phyloP scores from a whole-genome alignment of 2,797 vertebrate genomes.

The Echiichthys vipera region DNA sequence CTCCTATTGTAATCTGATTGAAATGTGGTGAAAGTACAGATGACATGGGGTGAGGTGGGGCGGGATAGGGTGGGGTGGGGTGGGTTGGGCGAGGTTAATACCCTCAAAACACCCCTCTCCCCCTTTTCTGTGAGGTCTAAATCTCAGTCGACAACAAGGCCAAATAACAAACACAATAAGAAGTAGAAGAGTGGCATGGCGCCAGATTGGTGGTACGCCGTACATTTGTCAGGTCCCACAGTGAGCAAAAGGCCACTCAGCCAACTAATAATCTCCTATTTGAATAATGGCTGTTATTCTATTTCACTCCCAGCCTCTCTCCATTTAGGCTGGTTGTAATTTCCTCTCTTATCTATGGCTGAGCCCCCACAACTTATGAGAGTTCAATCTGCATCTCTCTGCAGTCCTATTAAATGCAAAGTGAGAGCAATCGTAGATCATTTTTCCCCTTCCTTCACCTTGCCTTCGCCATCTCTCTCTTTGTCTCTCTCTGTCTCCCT shows the following conservation, averaged over 20 bases:
- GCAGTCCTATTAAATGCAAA: constrained; percentile 64
- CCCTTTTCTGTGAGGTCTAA: constrained; percentile 4
- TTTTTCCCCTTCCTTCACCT: constrained; percentile 37
- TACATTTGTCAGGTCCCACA: constrained; percentile 39
- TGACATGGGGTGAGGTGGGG: background rate
- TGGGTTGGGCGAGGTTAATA: background rate
- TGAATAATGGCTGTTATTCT: constrained; percentile 75
- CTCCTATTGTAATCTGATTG: constrained; percentile 73
- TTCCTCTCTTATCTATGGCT: constrained; percentile 63
- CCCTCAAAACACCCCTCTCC: constrained; percentile 12
- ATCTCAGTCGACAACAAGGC: constrained; percentile 36
- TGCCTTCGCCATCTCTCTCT: background rate
- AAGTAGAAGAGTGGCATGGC: constrained; percentile 13
- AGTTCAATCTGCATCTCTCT: constrained; percentile 69
- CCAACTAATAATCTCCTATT: constrained; percentile 75
- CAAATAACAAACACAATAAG: constrained; percentile 42
- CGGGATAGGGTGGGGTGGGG: background rate
- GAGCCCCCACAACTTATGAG: constrained; percentile 58
- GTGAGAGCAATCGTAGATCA: constrained; percentile 54
- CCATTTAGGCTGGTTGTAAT: constrained; percentile 71
- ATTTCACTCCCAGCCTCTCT: constrained; percentile 64
- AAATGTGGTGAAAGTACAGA: constrained; percentile 41
- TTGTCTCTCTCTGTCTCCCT: background rate
- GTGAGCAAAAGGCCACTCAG: constrained; percentile 65
- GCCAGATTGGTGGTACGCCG: constrained; percentile 47